Base-by-base conservation (phyloP, 2,888 invertebrate species). In the Baccha elongata region DNA sequence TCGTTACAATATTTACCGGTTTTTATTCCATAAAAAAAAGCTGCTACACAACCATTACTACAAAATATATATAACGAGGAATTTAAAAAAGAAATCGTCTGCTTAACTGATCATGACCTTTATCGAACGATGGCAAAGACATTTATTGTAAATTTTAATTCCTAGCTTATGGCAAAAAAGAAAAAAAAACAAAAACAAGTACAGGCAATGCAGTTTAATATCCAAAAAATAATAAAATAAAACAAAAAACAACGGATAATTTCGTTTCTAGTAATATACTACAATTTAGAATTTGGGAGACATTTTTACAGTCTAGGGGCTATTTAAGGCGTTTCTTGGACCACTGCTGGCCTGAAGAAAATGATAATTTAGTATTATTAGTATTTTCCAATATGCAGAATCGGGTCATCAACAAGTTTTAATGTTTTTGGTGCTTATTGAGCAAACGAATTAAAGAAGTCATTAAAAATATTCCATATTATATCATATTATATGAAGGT, bases 51-150 rank as follows among this genome's bases (percentile, higher is more conserved):
- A 8, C 8, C 29, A 55, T 55, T 21, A 17, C 53, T 7, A 35
- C 35, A 21, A 35, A 21, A 17, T 13, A 13, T 5, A 15, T 29
- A 26, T 15, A 26, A 10, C 15, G n/a, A 58, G 40, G 15, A 29
- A 65, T 8, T n/a, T 11, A 55, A 58, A 64, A 19, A 37, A n/a
- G n/a, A 53, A 13, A 68, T 15, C 21, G 60, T 68, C 42, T 52
- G 65, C 52, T 44, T 35, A 50, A 67, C 53, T 76, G 81, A 81
- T 76, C 81, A 46, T 81, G 81, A 76, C 81, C 81, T 81, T 76
- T 81, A 67, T 65, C 60, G 60, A 67, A 37, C 60, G 76, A 67
- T 67, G 65, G 67, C 65, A 71, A 76, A 65, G 42, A 76, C 71
- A 67, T 26, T 40, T 64, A 44, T 71, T 65, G 69, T 74, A 80